Base-by-base conservation (phyloP, 1,140 invertebrate genomes). In the Euglossa dilemma region DNA sequence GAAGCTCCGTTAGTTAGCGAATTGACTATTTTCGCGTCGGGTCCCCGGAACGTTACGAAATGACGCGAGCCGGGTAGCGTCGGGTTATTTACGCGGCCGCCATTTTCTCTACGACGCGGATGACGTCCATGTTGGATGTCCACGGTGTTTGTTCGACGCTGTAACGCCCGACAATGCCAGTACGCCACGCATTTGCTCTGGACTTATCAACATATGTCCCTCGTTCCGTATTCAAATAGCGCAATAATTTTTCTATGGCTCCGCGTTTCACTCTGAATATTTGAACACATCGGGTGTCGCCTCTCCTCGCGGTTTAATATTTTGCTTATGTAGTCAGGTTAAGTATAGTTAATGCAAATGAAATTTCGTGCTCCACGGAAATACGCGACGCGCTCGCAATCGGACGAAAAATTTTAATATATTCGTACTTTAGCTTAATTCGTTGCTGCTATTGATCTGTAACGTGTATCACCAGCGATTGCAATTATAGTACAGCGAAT, bases 31-130 rank as follows among this genome's bases (percentile, higher is more conserved):
- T 75, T 72, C 47, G 16, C 54, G 57, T 12, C 50, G 50, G 54
- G 12, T 72, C 64, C 28, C 54, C 77, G 70, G 70, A 81, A 56
- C 54, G 73, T 85, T 85, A 85, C 74, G 64, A 67, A 85, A 85
- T 18, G 20, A 75, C 56, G 70, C 28, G 75, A 79, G 70, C 59
- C 66, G 45, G 20, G 59, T 61, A 45, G 36, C 43, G 6, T 11
- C 25, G 11, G 16, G 64, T 83, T 79, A 66, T 86, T 83, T 64
- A 59, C 47, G 47, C 28, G 28, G 20, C 52, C 69, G 52, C 64
- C 80, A 18, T 80, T 84, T 83, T 56, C n/a, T 50, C 59, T 61
- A 16, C 16, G 52, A 8, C 16, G 5, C 47, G 28, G 47, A 57
- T 43, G 45, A n/a, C 57, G 52, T 66, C 14, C 23, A 76, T 71